Evolutionary conservation across 2,888 invertebrate genomes (phyloP).

Genomic region (Stenotaenia linearis): DNA sequence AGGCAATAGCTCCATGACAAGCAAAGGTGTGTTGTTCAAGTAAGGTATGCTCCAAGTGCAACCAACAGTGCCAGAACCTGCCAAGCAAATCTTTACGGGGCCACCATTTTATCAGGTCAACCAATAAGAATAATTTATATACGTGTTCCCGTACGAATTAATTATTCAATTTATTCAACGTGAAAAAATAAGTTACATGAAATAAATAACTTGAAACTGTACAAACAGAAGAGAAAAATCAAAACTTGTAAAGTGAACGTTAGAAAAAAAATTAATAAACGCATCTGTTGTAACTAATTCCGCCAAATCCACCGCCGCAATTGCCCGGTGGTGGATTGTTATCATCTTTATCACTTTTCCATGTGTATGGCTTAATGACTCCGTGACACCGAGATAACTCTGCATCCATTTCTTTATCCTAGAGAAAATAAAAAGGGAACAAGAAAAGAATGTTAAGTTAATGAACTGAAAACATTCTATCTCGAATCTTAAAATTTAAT

Average conservation of each 20-base stretch:
- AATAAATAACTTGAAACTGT: too few species aligned
- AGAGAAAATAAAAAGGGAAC: not conserved
- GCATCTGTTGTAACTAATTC: not conserved
- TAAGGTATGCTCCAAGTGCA: not conserved
- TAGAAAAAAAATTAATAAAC: not conserved
- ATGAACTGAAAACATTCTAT: not conserved
- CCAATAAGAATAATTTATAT: not conserved
- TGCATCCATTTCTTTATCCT: slow-evolving; percentile 4
- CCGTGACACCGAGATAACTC: not conserved
- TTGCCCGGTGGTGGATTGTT: not conserved
- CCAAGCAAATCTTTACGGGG: not conserved
- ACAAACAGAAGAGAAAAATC: too few species aligned
- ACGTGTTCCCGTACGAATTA: not conserved
- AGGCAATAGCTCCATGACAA: not conserved
- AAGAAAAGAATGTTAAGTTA: not conserved
- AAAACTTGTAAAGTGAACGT: not conserved
- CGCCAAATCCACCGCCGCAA: not conserved
- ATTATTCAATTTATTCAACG: too few species aligned
- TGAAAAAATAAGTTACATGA: too few species aligned
- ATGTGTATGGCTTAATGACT: not conserved
- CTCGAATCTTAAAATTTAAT: not conserved
- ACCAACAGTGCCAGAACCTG: not conserved
- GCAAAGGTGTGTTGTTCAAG: not conserved
- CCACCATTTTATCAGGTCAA: not conserved
- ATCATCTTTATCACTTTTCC: not conserved